Conservation (phyloP, 2,888 invertebrate species). For the Alitta virens region DNA sequence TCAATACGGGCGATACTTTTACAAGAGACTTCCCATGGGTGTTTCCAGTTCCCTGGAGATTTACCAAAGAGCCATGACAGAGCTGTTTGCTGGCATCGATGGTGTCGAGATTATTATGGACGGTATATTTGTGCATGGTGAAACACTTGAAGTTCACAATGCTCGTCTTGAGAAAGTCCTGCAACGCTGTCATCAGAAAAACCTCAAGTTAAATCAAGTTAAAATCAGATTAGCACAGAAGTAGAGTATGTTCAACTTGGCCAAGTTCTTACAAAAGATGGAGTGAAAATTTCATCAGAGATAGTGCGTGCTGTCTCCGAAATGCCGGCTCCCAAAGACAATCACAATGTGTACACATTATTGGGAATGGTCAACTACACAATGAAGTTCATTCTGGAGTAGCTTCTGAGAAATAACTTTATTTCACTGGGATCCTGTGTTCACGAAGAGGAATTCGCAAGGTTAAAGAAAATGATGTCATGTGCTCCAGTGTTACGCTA, state of each 20-base stretch:
- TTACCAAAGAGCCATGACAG: neutral
- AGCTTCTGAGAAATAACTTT: conserved; percentile 8
- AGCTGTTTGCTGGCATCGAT: conserved; percentile 1
- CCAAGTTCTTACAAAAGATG: conserved; percentile 1
- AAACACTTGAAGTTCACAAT: neutral
- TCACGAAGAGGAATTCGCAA: conserved; percentile 15
- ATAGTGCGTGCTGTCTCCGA: conserved; percentile 14
- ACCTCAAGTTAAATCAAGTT: no score
- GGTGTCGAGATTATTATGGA: conserved; percentile 2
- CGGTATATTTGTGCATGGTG: neutral
- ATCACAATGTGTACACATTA: conserved; percentile 3
- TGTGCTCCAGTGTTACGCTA: conserved; percentile 16
- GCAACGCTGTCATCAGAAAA: no score
- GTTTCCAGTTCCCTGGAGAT: conserved; percentile 15
- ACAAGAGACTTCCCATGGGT: conserved; percentile 10
- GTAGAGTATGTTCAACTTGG: no score
- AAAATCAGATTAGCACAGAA: no score
- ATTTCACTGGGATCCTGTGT: no score
- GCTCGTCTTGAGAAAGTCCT: neutral
- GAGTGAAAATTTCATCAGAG: conserved; percentile 1
- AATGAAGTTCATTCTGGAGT: conserved; percentile 12
- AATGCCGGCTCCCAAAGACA: conserved; percentile 6
- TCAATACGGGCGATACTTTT: conserved; percentile 2
- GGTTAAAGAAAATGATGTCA: conserved; percentile 11
- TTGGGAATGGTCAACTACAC: conserved; percentile 22